Evolutionary conservation across 2,888 invertebrate genomes (phyloP).

Genomic region (Plebejus melissa): DNA sequence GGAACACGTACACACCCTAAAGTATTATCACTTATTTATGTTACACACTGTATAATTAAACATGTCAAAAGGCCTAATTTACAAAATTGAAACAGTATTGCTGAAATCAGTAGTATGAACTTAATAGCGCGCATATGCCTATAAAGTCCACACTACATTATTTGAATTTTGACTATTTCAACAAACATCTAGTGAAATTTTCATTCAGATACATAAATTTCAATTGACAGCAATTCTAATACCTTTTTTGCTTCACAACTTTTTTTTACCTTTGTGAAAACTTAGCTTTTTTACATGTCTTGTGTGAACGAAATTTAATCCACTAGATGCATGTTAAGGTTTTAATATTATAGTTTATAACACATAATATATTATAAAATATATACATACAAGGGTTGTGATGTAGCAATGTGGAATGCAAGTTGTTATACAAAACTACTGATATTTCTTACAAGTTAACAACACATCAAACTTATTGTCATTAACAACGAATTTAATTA

Average conservation of each 20-base stretch:
- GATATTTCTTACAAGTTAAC: background rate
- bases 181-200: slow-evolving; percentile 10
- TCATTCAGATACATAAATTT: background rate
- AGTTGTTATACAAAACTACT: slow-evolving; percentile 1
- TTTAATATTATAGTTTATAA: background rate
- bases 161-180: background rate
- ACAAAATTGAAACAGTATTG: background rate
- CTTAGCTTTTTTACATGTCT: background rate
- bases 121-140: background rate
- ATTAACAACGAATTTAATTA: slow-evolving; percentile 11
- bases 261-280: background rate
- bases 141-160: slow-evolving; percentile 3
- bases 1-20: no score
- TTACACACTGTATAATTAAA: background rate
- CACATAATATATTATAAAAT: background rate
- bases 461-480: slow-evolving; percentile 25
- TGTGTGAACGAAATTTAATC: background rate
- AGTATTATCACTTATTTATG: no score
- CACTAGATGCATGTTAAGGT: slow-evolving; percentile 16
- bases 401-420: slow-evolving; percentile 17
- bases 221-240: background rate
- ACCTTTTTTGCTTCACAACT: background rate
- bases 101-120: background rate
- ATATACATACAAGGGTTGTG: background rate
- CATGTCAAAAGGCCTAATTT: slow-evolving; percentile 2